Percentiles rank a stretch among this genome's conserved stretches.
phyloP scores from a whole-genome alignment of 2,888 invertebrate genomes.

The Ophion slaviceki region DNA sequence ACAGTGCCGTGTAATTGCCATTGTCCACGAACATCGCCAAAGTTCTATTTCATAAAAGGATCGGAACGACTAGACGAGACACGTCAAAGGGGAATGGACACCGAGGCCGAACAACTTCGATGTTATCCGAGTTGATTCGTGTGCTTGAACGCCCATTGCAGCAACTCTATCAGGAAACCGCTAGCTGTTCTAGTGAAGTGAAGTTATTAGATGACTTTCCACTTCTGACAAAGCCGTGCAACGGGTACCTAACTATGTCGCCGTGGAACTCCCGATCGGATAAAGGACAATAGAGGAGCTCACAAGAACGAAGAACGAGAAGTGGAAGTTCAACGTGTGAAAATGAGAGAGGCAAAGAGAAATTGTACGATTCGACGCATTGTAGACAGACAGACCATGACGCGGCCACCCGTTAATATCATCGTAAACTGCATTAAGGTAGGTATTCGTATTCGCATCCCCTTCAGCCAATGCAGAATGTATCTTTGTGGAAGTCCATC shows the following conservation, averaged over 20 bases:
- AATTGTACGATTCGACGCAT: constrained; percentile 2
- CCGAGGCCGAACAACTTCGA: constrained; percentile 9
- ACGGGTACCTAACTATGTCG: constrained; percentile 1
- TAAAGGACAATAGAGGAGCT: too few relatives aligned
- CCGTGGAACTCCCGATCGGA: background rate
- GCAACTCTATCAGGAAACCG: constrained; percentile 68
- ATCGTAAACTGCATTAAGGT: constrained; percentile 24
- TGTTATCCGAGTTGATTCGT: constrained; percentile 49
- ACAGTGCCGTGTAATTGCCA: background rate
- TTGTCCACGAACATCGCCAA: background rate
- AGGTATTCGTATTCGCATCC: background rate
- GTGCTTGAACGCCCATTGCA: constrained; percentile 64
- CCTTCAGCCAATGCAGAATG: background rate
- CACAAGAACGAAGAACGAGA: constrained; percentile 9
- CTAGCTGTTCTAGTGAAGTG: constrained; percentile 1
- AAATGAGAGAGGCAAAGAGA: background rate
- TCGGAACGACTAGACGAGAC: constrained; percentile 4
- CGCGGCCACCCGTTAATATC: constrained; percentile 66
- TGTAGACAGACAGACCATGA: constrained; percentile 63
- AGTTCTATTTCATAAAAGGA: background rate
- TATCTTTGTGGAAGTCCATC: constrained; percentile 7
- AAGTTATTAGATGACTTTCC: constrained; percentile 34
- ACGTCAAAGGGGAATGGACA: background rate
- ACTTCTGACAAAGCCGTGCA: constrained; percentile 25
- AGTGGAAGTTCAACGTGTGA: too few relatives aligned